Conservation (phyloP, 2,113 vertebrate genomes). For the Carlito syrichta region DNA sequence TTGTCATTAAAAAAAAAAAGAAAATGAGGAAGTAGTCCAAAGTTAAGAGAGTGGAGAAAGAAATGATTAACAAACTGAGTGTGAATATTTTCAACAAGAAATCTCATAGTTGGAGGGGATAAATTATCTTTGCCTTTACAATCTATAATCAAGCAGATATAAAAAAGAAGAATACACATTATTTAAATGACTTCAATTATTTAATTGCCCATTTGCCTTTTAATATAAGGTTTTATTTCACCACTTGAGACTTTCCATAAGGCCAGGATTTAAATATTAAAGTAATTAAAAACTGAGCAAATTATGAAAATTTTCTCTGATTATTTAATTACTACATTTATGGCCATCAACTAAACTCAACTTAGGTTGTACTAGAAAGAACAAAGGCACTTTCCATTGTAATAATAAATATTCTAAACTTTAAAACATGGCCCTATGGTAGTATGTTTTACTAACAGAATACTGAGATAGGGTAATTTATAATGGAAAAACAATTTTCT, state of each 20-base stretch:
- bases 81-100: background rate
- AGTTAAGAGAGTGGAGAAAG: background rate
- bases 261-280: conserved; percentile 76
- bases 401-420: conserved; percentile 15
- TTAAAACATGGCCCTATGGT: background rate
- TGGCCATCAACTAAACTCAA: conserved; percentile 37
- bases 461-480: background rate
- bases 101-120: conserved; percentile 9
- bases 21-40: background rate
- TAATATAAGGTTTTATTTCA: conserved; percentile 77
- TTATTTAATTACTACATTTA: conserved; percentile 78
- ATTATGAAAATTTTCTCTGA: conserved; percentile 74
- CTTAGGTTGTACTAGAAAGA: conserved; percentile 50
- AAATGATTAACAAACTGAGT: background rate
- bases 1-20: background rate
- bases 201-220: conserved; percentile 82
- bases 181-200: conserved; percentile 78
- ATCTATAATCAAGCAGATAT: conserved; percentile 56
- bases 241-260: conserved; percentile 77
- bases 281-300: conserved; percentile 76
- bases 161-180: conserved; percentile 62
- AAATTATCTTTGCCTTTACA: conserved; percentile 38
- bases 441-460: background rate
- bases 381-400: conserved; percentile 27
- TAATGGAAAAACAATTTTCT: background rate